A percentile compares a stretch with the other conserved stretches of the same genome.
Evolutionary conservation across 2,113 vertebrate genomes (phyloP).

Genomic region (Aix galericulata): DNA sequence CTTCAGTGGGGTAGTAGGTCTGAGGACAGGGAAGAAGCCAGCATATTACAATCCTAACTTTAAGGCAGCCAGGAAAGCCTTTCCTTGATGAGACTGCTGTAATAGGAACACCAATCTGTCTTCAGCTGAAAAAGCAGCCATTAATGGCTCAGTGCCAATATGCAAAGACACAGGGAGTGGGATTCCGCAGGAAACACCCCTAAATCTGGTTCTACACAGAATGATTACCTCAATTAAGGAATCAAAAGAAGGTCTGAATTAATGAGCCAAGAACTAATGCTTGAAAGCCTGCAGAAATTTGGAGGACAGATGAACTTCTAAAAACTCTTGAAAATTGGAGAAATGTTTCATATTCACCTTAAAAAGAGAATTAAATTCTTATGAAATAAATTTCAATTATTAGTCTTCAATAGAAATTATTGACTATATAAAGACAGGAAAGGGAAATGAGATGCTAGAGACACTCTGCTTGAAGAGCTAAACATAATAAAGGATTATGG

Average conservation of each 20-base stretch:
- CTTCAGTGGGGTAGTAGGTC: neutral
- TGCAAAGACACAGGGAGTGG: accelerated
- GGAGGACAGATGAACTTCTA: neutral
- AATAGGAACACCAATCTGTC: neutral
- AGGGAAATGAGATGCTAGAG: neutral
- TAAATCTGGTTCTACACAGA: neutral
- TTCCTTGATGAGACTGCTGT: neutral
- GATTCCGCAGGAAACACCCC: neutral
- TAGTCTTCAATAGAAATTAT: neutral
- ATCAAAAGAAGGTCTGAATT: neutral
- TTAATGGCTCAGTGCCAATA: neutral
- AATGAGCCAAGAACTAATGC: neutral
- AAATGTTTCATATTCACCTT: neutral
- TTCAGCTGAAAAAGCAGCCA: neutral
- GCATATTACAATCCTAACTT: neutral
- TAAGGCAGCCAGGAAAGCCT: neutral
- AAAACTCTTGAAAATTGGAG: neutral
- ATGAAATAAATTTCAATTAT: neutral
- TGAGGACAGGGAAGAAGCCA: neutral
- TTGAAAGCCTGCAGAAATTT: neutral
- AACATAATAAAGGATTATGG: neutral
- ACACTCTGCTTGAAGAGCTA: neutral
- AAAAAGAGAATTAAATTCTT: neutral
- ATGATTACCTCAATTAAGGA: neutral
- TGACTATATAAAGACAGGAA: neutral